Evolutionary conservation across 2,113 vertebrate genomes (phyloP).

Genomic region (Lepus europaeus): DNA sequence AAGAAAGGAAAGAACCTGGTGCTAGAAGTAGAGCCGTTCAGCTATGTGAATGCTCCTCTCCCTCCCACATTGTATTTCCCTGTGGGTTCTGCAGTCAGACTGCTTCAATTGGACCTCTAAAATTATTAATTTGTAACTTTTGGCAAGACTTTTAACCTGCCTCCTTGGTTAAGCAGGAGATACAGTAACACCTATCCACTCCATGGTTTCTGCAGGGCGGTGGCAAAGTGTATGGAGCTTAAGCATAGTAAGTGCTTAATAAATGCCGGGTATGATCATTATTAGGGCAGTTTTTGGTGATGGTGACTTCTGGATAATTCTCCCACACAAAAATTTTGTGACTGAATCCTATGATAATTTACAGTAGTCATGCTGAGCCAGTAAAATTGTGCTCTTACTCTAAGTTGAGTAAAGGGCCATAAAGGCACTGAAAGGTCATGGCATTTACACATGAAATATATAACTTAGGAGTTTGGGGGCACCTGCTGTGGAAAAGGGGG

Average conservation of each 20-base stretch:
- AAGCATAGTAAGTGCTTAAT: background rate
- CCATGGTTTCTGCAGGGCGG: background rate
- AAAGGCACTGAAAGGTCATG: constrained; percentile 32
- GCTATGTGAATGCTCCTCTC: background rate
- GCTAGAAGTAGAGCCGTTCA: background rate
- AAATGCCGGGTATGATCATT: background rate
- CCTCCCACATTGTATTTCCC: constrained; percentile 25
- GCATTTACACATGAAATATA: constrained; percentile 31
- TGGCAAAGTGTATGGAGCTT: background rate
- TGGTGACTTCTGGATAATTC: background rate
- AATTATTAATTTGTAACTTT: background rate
- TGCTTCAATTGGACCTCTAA: constrained; percentile 53
- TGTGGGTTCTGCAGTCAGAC: constrained; percentile 63
- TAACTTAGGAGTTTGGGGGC: background rate
- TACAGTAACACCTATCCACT: background rate
- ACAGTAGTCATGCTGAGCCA: background rate
- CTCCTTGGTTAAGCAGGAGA: background rate
- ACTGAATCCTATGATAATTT: constrained; percentile 24
- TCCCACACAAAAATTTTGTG: background rate
- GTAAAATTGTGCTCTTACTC: constrained; percentile 45
- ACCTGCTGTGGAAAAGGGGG: background rate
- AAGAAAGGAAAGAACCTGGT: constrained; percentile 13
- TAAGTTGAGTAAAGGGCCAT: constrained; percentile 25
- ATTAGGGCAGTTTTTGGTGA: background rate
- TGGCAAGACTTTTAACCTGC: background rate